Conservation (phyloP, 2,888 invertebrate species). For the Campoplex nolae region DNA sequence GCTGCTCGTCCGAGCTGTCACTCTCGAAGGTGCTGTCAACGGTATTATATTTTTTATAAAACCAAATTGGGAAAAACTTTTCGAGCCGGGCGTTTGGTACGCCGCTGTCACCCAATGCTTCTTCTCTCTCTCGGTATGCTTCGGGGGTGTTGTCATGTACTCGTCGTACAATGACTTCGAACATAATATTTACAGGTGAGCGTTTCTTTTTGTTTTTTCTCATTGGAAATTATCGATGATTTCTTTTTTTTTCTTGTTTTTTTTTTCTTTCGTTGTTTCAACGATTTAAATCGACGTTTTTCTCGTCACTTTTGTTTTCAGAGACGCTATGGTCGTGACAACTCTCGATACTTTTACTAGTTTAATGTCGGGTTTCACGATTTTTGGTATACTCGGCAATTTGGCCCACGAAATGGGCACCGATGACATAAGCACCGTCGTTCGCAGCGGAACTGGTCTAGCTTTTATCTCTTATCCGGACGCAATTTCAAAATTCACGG, state of each 20-base stretch:
- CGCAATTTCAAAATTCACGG: conserved; percentile 70
- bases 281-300: not conserved
- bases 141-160: conserved; percentile 88
- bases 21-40: conserved; percentile 87
- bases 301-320: conserved; percentile 59
- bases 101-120: conserved; percentile 89
- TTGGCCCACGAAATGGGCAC: conserved; percentile 89
- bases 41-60: conserved; percentile 89
- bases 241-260: not conserved
- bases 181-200: conserved; percentile 87
- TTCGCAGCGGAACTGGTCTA: conserved; percentile 91
- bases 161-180: conserved; percentile 87
- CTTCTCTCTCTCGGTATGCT: conserved; percentile 88
- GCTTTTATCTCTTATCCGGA: conserved; percentile 95
- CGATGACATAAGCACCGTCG: conserved; percentile 88
- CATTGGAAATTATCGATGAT: not conserved
- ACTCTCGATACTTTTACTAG: conserved; percentile 94
- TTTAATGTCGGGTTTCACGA: conserved; percentile 92
- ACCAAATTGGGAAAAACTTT: conserved; percentile 88
- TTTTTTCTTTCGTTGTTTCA: not conserved
- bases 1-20: conserved; percentile 87
- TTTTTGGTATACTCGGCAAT: conserved; percentile 94
- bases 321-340: conserved; percentile 92
- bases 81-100: conserved; percentile 88
- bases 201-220: not conserved